Evolutionary conservation across 2,888 invertebrate species (phyloP).

Genomic region (Nephrotoma guestfalica): DNA sequence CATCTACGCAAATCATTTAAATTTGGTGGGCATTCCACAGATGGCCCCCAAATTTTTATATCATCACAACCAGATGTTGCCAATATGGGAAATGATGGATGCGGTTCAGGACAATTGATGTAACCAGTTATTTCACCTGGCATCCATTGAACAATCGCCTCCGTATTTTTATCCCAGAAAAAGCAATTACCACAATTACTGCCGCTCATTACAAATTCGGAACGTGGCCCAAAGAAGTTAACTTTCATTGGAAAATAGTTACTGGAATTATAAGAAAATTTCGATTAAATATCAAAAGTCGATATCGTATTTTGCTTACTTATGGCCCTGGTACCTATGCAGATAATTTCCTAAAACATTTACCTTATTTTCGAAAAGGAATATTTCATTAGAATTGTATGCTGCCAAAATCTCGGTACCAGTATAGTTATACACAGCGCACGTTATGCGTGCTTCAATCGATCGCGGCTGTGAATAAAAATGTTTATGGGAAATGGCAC

Average conservation of each 20-base stretch:
- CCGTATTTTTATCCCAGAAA: conserved; percentile 81
- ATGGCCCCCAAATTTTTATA: conserved; percentile 86
- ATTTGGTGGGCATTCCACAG: conserved; percentile 32
- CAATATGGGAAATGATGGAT: conserved; percentile 72
- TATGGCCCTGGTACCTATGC: conserved; percentile 49
- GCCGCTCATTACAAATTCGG: conserved; percentile 83
- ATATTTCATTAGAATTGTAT: conserved; percentile 87
- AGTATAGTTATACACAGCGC: conserved; percentile 80
- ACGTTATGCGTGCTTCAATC: conserved; percentile 55
- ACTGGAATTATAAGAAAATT: conserved; percentile 24
- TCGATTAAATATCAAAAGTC: neutral
- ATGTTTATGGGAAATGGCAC: neutral
- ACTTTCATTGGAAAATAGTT: conserved; percentile 73
- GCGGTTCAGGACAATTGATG: conserved; percentile 85
- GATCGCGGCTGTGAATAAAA: conserved; percentile 16
- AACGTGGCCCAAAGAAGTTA: conserved; percentile 82
- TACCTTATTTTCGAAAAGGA: conserved; percentile 58
- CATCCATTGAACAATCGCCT: conserved; percentile 80
- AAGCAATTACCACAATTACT: conserved; percentile 82
- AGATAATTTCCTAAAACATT: conserved; percentile 33
- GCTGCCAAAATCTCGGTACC: conserved; percentile 86
- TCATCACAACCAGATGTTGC: conserved; percentile 81
- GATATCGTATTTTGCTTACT: conserved; percentile 18
- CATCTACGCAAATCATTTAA: conserved; percentile 21
- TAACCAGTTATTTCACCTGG: conserved; percentile 69